Evolutionary conservation across 2,888 invertebrate genomes (phyloP), one percentile per base, ranked within the genome.

Genomic region (Mactromeris polynyma): DNA sequence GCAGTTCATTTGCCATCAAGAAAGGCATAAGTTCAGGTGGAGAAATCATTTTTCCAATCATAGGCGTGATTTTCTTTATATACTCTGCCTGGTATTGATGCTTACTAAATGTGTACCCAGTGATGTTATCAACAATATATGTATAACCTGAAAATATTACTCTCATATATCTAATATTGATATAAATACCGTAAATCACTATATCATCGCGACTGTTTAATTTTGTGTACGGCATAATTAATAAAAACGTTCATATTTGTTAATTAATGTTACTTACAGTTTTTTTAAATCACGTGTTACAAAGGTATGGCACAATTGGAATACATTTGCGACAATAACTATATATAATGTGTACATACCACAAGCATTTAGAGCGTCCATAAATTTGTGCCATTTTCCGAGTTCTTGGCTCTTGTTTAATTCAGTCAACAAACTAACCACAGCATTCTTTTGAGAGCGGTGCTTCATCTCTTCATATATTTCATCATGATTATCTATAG

Each of bases 301-400:
- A 46, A 17, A 11, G 46, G 14, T 1, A 17, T 46, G 2, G 46
- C 46, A n/a, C n/a, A n/a, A n/a, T n/a, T n/a, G n/a, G n/a, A n/a
- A n/a, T n/a, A n/a, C n/a, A n/a, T n/a, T n/a, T n/a, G n/a, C n/a
- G n/a, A n/a, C n/a, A n/a, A n/a, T n/a, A n/a, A 46, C 11, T 9
- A 21, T 36, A 21, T 21, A 19, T 73, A 2, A 78, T 84, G 31
- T 77, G 26, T 31, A 46, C 73, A 31, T 77, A 78, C 83, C 83
- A 78, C n/a, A 42, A n/a, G n/a, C 33, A 6, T 69, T 77, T 4
- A 84, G 33, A 33, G 77, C 83, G 33, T 84, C 77, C 31, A 84
- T 77, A n/a, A 84, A 77, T 46, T 77, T 73, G 14, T 84, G 42
- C 83, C 83, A 84, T 77, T 84, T 84, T n/a, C 77, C 77, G 0